Evolutionary conservation across 2,888 invertebrate genomes (phyloP), one percentile per base, ranked within the genome.

Genomic region (Drosophila merina): DNA sequence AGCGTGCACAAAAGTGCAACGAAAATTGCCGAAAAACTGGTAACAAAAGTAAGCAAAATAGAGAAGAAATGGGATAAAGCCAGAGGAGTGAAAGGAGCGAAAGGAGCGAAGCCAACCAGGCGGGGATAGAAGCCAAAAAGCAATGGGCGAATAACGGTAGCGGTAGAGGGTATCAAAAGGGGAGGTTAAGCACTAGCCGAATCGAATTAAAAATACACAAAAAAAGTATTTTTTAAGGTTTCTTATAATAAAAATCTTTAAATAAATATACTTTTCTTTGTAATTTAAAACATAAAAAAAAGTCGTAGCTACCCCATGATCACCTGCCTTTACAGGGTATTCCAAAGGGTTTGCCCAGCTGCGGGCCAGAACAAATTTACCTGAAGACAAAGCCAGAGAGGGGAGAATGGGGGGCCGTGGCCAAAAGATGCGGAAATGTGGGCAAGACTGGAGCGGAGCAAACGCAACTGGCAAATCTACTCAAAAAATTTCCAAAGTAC

Each of bases 1-100:
- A 81, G 86, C 85, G 71, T 75, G 75, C 76, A 76, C 75, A 83
- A 87, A 81, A 81, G 82, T 85, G 81, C 81, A 81, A 79, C 69
- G 79, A 77, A 74, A 82, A 79, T 77, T 76, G 85, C 75, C 82
- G 74, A 81, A 84, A 81, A 81, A 74, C 69, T 74, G 72, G 79
- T 79, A 72, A 71, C 82, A 79, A 76, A 82, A 76, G 78, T 80
- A 74, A 83, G 68, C 76, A 63, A 72, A 68, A 51, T 42, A 49
- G 28, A 42, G 48, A 33, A 52, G 52, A 71, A 38, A 25, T 33
- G 33, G 31, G 10, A 20, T 9, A 20, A 33, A 33, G 20, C 20
- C 20, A 20, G 20, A 20, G 20, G 20, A 20, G 20, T 2, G 20
- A 20, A 20, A 20, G 20, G 14, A 14, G 14, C 40, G 48, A 6